Conservation (phyloP, 2,113 vertebrate species). For the Rhegmatorhina hoffmannsi region DNA sequence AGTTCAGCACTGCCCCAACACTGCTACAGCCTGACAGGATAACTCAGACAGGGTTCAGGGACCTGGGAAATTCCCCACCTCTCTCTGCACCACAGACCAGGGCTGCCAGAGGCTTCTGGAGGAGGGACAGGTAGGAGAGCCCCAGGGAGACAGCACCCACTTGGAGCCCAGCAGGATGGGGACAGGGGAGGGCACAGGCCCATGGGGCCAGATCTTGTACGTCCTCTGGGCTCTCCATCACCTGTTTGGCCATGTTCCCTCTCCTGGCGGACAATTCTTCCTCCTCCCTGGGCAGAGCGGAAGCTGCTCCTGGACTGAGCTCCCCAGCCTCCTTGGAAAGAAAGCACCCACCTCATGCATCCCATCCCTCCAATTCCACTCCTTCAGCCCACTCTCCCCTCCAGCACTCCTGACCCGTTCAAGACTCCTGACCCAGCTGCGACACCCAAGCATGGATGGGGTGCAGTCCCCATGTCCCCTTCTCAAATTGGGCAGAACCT, state of each 20-base stretch:
- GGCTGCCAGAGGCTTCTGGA: background rate
- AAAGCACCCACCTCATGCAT: conserved; percentile 58
- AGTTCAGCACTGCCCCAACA: background rate
- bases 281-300: conserved; percentile 50
- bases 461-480: background rate
- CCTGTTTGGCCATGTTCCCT: conserved; percentile 45
- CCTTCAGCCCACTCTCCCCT: background rate
- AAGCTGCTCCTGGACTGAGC: conserved; percentile 40
- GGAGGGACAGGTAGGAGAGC: background rate
- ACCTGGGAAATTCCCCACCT: background rate
- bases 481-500: background rate
- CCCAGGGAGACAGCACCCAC: background rate
- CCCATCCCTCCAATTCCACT: background rate
- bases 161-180: background rate
- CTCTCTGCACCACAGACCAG: background rate
- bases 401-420: background rate
- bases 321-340: conserved; percentile 72
- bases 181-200: background rate
- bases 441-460: background rate
- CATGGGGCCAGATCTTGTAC: background rate
- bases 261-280: conserved; percentile 63
- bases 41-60: background rate
- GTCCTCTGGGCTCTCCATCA: conserved; percentile 25
- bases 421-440: background rate
- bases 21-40: background rate